A percentile compares a stretch with the other conserved stretches of the same genome.
These are phyloP conservation scores for Eilema caniola DNA, from an alignment of 2,888 invertebrate species.

Conservation along the genomic window DNA sequence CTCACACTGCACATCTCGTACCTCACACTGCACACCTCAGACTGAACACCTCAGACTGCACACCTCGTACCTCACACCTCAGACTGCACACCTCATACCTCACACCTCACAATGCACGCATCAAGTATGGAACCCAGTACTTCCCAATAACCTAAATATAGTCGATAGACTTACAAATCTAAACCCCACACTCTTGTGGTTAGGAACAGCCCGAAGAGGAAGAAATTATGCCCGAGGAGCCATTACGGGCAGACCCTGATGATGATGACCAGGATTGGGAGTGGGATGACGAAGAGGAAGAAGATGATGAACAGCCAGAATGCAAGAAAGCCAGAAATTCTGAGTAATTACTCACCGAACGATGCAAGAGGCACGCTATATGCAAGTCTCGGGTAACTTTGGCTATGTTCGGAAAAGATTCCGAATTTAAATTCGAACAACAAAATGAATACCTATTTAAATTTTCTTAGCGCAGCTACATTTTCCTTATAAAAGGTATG, in stretches of 20 bases:
- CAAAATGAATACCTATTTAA: neutral
- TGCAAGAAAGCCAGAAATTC: constrained; percentile 58
- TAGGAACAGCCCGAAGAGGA: constrained; percentile 59
- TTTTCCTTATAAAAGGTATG: neutral
- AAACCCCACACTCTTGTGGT: neutral
- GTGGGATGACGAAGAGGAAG: constrained; percentile 79
- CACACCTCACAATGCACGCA: neutral
- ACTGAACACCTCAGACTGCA: too few relatives aligned
- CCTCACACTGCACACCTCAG: too few relatives aligned
- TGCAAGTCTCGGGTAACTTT: neutral
- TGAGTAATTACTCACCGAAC: constrained; percentile 1
- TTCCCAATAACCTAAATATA: too few relatives aligned
- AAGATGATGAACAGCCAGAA: constrained; percentile 73
- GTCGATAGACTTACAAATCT: neutral
- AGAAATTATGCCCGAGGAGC: constrained; percentile 60
- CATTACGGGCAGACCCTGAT: constrained; percentile 53
- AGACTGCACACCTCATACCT: neutral
- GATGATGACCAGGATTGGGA: constrained; percentile 77
- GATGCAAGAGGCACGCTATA: neutral
- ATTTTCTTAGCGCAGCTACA: neutral
- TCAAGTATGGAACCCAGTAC: too few relatives aligned
- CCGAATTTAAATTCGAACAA: neutral
- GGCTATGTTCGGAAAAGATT: neutral
- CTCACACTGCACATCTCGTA: too few relatives aligned
- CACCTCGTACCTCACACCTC: neutral